Evolutionary conservation across 2,113 vertebrate species (phyloP).

Genomic region (Poeciliopsis prolifica): DNA sequence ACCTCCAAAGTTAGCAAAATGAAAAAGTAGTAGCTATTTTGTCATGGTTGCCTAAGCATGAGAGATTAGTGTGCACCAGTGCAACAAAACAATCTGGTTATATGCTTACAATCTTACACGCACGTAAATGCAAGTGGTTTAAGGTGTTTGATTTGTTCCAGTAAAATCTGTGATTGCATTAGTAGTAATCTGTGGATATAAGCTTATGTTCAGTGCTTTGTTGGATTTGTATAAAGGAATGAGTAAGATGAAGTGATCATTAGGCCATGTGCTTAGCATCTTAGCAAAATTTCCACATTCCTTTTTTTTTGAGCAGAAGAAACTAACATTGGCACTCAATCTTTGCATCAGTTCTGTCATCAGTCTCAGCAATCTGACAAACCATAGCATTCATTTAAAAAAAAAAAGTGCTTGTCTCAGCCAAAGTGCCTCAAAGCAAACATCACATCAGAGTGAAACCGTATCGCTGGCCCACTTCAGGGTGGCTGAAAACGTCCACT

Average conservation of each 20-base stretch:
- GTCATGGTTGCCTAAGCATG: slow-evolving; percentile 7
- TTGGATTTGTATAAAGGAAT: not conserved
- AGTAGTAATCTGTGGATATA: slow-evolving; percentile 8
- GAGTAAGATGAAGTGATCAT: not conserved
- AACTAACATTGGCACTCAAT: slow-evolving; percentile 29
- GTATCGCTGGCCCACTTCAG: slow-evolving; percentile 2
- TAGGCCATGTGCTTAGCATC: not conserved
- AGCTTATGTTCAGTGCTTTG: slow-evolving; percentile 4
- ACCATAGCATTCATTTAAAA: slow-evolving; percentile 48
- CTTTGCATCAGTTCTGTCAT: not conserved
- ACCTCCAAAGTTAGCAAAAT: not conserved
- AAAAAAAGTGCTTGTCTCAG: slow-evolving; percentile 49
- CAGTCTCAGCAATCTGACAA: slow-evolving; percentile 22
- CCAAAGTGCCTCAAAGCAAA: slow-evolving; percentile 42
- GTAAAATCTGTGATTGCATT: slow-evolving; percentile 10
- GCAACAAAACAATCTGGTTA: slow-evolving; percentile 26
- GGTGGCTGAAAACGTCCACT: slow-evolving; percentile 21
- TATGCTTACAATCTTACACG: not conserved
- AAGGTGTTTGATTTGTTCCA: slow-evolving; percentile 23
- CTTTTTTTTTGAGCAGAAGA: slow-evolving; percentile 16
- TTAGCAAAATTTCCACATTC: slow-evolving; percentile 20
- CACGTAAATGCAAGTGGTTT: slow-evolving; percentile 4
- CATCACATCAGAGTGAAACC: slow-evolving; percentile 53
- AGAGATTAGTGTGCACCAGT: slow-evolving; percentile 18
- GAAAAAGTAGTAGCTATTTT: slow-evolving; percentile 2